Percentiles rank a stretch among this genome's conserved stretches.
Evolutionary conservation across 2,888 invertebrate genomes (phyloP).

Genomic region (Sinelater perroti): DNA sequence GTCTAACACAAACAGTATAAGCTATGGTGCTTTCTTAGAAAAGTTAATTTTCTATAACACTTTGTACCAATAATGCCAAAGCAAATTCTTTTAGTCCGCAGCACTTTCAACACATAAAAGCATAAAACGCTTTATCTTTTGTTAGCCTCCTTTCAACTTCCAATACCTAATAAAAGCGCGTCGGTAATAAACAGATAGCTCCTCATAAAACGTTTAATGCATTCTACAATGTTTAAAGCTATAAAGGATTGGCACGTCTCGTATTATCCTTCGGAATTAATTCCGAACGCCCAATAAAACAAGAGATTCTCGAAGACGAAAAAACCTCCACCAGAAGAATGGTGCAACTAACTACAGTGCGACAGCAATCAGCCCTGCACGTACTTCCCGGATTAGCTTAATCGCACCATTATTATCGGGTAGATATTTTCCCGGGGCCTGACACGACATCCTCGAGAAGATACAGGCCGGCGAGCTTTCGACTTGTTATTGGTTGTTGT

Average conservation of each 20-base stretch:
- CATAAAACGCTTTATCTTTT: constrained; percentile 15
- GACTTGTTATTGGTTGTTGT: constrained; percentile 3
- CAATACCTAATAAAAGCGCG: constrained; percentile 12
- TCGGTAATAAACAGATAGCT: constrained; percentile 20
- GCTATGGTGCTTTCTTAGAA: background rate
- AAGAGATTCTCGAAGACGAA: too few relatives aligned
- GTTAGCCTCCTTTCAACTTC: constrained; percentile 6
- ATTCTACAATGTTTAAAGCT: constrained; percentile 6
- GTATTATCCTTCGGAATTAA: background rate
- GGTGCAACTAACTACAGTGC: background rate
- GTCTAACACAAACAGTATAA: background rate
- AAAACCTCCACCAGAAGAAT: too few relatives aligned
- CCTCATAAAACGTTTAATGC: constrained; percentile 19
- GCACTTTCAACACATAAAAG: too few relatives aligned
- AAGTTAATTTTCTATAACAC: background rate
- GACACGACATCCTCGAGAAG: constrained; percentile 6
- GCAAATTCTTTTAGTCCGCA: background rate
- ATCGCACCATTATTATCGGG: constrained; percentile 2
- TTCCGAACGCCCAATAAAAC: background rate
- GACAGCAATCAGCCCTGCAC: background rate
- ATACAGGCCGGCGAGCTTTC: constrained; percentile 1
- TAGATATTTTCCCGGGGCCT: constrained; percentile 1
- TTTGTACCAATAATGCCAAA: background rate
- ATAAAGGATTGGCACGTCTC: constrained; percentile 16
- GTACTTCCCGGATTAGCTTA: background rate